phyloP scores from a whole-genome alignment of 2,888 invertebrate species.

The Leptogaster cylindrica region DNA sequence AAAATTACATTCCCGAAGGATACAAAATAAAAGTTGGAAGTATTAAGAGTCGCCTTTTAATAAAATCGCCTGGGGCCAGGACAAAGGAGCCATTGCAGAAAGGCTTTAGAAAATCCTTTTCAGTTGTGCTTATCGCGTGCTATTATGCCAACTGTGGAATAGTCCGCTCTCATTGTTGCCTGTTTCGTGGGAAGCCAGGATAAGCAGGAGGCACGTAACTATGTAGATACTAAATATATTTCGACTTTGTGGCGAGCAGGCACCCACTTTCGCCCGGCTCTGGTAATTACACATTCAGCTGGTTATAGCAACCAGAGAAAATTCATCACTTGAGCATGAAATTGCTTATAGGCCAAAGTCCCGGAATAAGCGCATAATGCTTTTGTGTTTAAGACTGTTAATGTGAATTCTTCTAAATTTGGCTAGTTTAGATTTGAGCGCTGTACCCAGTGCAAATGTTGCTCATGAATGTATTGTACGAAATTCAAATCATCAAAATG shows the following conservation, averaged over 20 bases:
- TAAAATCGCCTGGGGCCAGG: conserved; percentile 13
- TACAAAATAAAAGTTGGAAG: not conserved
- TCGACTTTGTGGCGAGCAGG: conserved; percentile 18
- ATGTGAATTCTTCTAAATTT: conserved; percentile 28
- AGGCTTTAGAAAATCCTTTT: conserved; percentile 25
- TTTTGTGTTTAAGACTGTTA: conserved; percentile 27
- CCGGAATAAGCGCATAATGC: conserved; percentile 34
- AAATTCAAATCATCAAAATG: too few species aligned
- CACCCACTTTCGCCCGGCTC: conserved; percentile 1
- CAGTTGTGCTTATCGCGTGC: conserved; percentile 27
- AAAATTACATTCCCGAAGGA: conserved; percentile 24
- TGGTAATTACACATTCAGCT: conserved; percentile 29
- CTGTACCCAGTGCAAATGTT: not conserved
- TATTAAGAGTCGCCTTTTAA: not conserved
- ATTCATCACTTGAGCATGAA: conserved; percentile 36
- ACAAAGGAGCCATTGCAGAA: conserved; percentile 19
- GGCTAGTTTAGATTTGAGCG: conserved; percentile 23
- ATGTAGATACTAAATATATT: conserved; percentile 34
- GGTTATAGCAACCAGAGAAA: conserved; percentile 23
- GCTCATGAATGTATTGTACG: too few species aligned
- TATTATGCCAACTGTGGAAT: conserved; percentile 13
- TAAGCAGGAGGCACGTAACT: conserved; percentile 19
- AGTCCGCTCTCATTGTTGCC: conserved; percentile 12
- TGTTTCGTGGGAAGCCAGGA: conserved; percentile 22
- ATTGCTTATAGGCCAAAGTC: conserved; percentile 29